Base-by-base conservation (phyloP, 2,113 vertebrate species). In the Rhynchopsitta pachyrhyncha region DNA sequence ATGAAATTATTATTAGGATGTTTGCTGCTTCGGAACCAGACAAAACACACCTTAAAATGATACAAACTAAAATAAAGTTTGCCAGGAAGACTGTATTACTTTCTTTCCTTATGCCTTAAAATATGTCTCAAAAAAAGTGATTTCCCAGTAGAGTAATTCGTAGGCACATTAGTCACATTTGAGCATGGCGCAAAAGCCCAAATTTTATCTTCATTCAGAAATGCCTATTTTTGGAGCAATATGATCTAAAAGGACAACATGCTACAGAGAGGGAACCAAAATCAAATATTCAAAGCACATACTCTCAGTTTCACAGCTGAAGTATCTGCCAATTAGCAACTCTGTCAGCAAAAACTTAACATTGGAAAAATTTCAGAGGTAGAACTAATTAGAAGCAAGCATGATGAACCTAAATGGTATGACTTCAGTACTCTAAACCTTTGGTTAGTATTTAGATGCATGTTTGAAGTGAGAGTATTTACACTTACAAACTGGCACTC, bases 281-380 rank as follows among this genome's bases (percentile, higher is more conserved):
- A 90, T 78, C 59, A 90, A 90, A 88, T 81, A 92, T 84, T 92
- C 68, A 75, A 78, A 81, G 73, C 80, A 92, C 73, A 68, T 35
- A 42, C 8, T 86, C 55, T 87, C 50, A 67, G 16, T 88, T 91
- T 91, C 90, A 87, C 87, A 93, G 82, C 41, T 82, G 66, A 94
- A 89, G 63, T 85, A 71, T 42, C 70, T 82, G 62, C 52, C 87
- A 75, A 75, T 53, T 60, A 82, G 52, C 49, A 89, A 79, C 62
- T 91, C 59, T 79, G 82, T 73, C 82, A 93, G 63, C 52, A 94
- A 80, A 93, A 93, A 75, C 12, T 49, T 86, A 81, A 84, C 60
- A 39, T 1, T 49, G 55, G 42, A 86, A 80, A 86, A 70, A 50
- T 78, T 74, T 90, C 50, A 67, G 89, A 92, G 80, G 62, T 89